Percentiles rank a stretch among this genome's conserved stretches.
Conservation (phyloP, 2,888 invertebrate genomes). For the Cheilosia vulpina region DNA sequence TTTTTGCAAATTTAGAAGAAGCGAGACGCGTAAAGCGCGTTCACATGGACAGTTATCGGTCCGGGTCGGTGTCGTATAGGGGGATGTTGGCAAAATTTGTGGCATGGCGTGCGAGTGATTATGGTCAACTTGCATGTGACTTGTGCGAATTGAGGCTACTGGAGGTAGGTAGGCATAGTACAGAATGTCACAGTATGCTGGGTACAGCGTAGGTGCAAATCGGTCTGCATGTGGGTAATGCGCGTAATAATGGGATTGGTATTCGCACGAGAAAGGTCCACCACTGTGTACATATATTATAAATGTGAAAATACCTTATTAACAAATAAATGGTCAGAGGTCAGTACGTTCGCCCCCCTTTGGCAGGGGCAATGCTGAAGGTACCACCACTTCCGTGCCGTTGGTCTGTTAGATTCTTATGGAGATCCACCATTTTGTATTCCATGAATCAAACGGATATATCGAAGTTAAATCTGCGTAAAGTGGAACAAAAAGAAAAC, state of each 20-base stretch:
- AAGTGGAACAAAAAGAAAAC: no score
- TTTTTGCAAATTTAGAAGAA: slow-evolving; percentile 40
- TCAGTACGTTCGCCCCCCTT: background rate
- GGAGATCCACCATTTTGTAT: no score
- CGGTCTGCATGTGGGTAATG: background rate
- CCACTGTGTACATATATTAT: background rate
- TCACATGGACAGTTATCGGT: slow-evolving; percentile 23
- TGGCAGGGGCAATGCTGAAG: no score
- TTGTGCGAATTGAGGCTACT: background rate
- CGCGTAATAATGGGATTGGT: background rate
- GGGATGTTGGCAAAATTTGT: slow-evolving; percentile 38
- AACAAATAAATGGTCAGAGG: background rate
- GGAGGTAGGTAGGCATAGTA: no score
- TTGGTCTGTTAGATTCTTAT: no score
- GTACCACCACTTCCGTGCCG: no score
- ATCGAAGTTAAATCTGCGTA: no score
- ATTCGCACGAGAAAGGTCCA: background rate
- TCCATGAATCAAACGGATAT: no score
- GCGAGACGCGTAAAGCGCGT: slow-evolving; percentile 40
- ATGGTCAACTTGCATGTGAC: slow-evolving; percentile 18
- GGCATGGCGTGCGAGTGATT: slow-evolving; percentile 31
- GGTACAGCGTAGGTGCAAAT: no score
- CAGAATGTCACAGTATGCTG: no score
- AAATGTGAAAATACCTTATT: background rate
- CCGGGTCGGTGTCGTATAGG: slow-evolving; percentile 7